Evolutionary conservation across 2,888 invertebrate species (phyloP), one percentile per base, ranked within the genome.

Genomic region (Empis livida): DNA sequence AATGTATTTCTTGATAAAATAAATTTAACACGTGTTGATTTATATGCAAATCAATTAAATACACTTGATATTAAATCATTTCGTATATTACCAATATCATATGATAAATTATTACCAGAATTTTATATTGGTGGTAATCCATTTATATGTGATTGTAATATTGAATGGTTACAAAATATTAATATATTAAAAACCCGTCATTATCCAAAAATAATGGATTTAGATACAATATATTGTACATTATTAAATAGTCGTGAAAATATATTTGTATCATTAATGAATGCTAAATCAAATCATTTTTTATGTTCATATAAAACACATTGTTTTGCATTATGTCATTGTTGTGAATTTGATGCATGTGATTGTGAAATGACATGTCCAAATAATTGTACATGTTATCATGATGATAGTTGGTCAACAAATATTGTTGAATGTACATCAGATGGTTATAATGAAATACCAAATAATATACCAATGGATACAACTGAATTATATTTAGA

Each of bases 291-390:
- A 1, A 85, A 87, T 45, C 89, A 92, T 70, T 93, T 94, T 71
- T 76, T 93, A 58, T 94, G 93, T 74, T 82, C 84, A 52, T 94
- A 94, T 71, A 85, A 85, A 71, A 85, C 87, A 38, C 91, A 93
- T 68, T 95, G 95, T 72, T 93, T 92, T 68, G 87, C 93, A 13
- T 75, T 91, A 53, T 95, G 95, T 64, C 90, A 91, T 65, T 95
- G 95, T 73, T 95, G 95, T 71, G 92, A 93, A 68, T 95, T 91
- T 70, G 93, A 92, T 68, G 91, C 91, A 45, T 95, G 95, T 73
- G 95, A 95, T 72, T 95, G 95, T 73, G 90, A 93, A 74, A 93
- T 93, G 88, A 91, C 88, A 55, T 95, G 95, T 67, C 95, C 95
- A 43, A 78, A 77, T 42, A 90, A 91, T 67, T 95, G 95, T 74